These are phyloP conservation scores for Chrysina gloriosa DNA, from an alignment of 2,888 invertebrate species.

Conservation along the genomic window DNA sequence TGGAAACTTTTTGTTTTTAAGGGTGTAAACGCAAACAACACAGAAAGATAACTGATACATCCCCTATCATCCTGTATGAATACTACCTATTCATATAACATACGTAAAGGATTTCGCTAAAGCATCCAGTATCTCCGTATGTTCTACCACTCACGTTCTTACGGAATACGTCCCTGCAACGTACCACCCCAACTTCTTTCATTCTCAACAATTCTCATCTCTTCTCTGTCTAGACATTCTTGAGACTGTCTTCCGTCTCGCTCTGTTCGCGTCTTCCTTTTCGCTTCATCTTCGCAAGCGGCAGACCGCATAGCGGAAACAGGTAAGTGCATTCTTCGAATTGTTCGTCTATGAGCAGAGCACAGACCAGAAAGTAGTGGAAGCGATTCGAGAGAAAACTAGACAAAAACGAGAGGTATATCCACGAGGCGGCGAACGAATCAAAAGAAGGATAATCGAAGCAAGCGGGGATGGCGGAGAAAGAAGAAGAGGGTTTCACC, in stretches of 20 bases:
- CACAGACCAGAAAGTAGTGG: not conserved
- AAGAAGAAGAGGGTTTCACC: not conserved
- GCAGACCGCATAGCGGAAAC: conserved; percentile 33
- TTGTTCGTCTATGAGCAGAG: conserved; percentile 13
- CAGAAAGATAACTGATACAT: too few relatives aligned
- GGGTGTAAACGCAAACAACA: too few relatives aligned
- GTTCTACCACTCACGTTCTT: not conserved
- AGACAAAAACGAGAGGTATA: too few relatives aligned
- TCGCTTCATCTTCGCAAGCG: conserved; percentile 23
- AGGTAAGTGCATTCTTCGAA: conserved; percentile 33
- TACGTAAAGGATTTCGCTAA: too few relatives aligned
- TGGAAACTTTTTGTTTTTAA: too few relatives aligned
- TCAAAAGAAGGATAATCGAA: not conserved
- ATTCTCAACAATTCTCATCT: conserved; percentile 18
- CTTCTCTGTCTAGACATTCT: conserved; percentile 60
- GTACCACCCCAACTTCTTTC: not conserved
- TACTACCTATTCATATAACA: too few relatives aligned
- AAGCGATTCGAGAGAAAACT: conserved; percentile 2
- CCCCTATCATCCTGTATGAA: too few relatives aligned
- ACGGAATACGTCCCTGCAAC: conserved; percentile 7
- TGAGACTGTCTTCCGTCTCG: conserved; percentile 52
- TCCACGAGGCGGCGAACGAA: too few relatives aligned
- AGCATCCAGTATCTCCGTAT: too few relatives aligned
- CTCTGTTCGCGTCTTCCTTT: conserved; percentile 31
- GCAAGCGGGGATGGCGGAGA: not conserved